phyloP scores from a whole-genome alignment of 2,888 invertebrate genomes.

The Lepidochitona cinerea region DNA sequence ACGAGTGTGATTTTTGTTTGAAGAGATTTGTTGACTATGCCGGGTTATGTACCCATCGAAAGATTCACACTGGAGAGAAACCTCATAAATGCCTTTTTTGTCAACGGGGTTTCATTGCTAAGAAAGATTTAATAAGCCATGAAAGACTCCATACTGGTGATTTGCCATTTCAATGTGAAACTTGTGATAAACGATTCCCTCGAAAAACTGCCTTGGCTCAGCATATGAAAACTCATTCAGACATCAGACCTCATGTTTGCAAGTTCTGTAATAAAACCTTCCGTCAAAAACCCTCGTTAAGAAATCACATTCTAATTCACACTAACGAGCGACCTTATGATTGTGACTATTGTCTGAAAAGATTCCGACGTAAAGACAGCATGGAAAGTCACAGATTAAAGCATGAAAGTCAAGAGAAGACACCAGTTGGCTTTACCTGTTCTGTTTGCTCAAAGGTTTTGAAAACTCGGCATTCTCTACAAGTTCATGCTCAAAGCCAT shows the following conservation, averaged over 20 bases:
- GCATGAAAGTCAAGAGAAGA: not conserved
- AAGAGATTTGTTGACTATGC: not conserved
- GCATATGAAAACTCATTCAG: constrained; percentile 1
- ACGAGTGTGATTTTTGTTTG: constrained; percentile 7
- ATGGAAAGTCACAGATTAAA: not conserved
- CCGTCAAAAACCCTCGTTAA: not conserved
- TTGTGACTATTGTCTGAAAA: constrained; percentile 4
- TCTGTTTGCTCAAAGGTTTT: not conserved
- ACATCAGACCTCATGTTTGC: not conserved
- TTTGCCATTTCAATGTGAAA: not conserved
- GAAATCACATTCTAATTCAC: constrained; percentile 3
- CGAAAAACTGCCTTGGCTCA: constrained; percentile 3
- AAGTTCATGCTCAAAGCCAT: not conserved
- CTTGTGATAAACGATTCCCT: not conserved
- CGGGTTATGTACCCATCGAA: not conserved
- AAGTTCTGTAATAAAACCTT: not conserved
- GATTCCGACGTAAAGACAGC: constrained; percentile 7
- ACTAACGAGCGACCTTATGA: not conserved
- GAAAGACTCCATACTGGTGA: constrained; percentile 2
- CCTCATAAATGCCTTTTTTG: not conserved
- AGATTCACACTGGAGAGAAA: constrained; percentile 2
- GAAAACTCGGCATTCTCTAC: not conserved
- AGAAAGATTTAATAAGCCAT: constrained; percentile 5
- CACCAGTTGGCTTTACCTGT: not conserved
- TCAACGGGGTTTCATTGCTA: not conserved